These are phyloP conservation scores for Lottia gigantea DNA, from an alignment of 2,888 invertebrate genomes.

Conservation along the genomic window DNA sequence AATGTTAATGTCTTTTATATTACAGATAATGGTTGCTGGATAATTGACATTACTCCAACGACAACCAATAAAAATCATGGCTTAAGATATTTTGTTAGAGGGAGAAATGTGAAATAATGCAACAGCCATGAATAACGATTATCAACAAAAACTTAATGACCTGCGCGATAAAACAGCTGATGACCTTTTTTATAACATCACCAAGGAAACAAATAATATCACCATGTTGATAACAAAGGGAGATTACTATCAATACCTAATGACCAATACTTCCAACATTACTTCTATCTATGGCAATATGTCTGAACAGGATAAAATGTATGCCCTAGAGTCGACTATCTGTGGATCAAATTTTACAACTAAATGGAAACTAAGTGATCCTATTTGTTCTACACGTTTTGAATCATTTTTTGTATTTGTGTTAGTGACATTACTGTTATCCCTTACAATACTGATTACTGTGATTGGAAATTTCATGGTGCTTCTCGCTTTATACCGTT, in stretches of 20 bases:
- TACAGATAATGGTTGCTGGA: conserved; percentile 5
- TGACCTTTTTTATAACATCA: conserved; percentile 12
- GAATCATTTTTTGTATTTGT: conserved; percentile 45
- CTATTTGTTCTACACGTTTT: conserved; percentile 52
- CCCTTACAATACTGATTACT: conserved; percentile 61
- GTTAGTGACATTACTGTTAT: conserved; percentile 55
- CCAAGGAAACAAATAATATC: conserved; percentile 11
- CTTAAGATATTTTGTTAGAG: background rate
- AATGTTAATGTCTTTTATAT: background rate
- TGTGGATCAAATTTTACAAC: conserved; percentile 44
- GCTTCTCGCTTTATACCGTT: conserved; percentile 60
- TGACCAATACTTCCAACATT: background rate
- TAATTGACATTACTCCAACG: conserved; percentile 2
- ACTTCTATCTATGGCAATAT: background rate
- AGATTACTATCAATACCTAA: conserved; percentile 1
- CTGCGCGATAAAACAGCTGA: conserved; percentile 10
- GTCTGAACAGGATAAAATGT: background rate
- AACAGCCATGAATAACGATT: background rate
- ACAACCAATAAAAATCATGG: conserved; percentile 8
- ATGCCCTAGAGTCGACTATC: background rate
- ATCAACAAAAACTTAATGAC: background rate
- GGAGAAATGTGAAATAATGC: background rate
- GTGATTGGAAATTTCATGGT: conserved; percentile 66
- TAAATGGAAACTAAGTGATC: conserved; percentile 44
- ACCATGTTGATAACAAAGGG: conserved; percentile 6